phyloP scores from a whole-genome alignment of 2,797 vertebrate species.

The Melanotaenia parkinsoni region DNA sequence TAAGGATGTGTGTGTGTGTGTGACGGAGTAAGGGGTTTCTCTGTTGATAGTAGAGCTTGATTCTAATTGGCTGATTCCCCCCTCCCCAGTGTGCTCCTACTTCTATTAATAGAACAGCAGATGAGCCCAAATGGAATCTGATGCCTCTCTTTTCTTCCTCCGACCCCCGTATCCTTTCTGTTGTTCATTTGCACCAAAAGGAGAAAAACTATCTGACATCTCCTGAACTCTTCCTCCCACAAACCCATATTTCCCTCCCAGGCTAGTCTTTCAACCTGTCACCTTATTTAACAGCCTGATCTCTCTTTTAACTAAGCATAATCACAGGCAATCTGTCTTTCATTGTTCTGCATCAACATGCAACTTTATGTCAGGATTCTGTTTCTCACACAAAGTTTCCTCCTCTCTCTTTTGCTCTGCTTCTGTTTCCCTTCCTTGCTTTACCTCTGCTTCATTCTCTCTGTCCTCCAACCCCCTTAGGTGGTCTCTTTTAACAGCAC shows the following conservation, averaged over 20 bases:
- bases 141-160: constrained; percentile 45
- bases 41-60: constrained; percentile 31
- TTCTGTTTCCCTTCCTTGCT: constrained; percentile 9
- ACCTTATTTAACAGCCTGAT: constrained; percentile 55
- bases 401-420: background rate
- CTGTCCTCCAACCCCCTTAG: constrained; percentile 33
- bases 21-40: constrained; percentile 39
- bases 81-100: constrained; percentile 48
- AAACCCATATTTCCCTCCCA: constrained; percentile 15
- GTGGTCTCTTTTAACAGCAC: constrained; percentile 64
- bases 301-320: constrained; percentile 64
- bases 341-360: constrained; percentile 19
- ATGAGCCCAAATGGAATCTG: constrained; percentile 50
- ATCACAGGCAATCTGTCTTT: constrained; percentile 44
- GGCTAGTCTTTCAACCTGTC: constrained; percentile 40
- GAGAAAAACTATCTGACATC: constrained; percentile 27
- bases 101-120: constrained; percentile 71
- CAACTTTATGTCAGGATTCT: constrained; percentile 14
- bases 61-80: constrained; percentile 67
- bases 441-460: constrained; percentile 13
- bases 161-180: constrained; percentile 34
- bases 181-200: constrained; percentile 12
- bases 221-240: constrained; percentile 38
- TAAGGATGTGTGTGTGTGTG: constrained; percentile 16
- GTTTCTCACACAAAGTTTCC: constrained; percentile 25